Conservation (phyloP, 2,888 invertebrate genomes). For the Thelaira solivaga region DNA sequence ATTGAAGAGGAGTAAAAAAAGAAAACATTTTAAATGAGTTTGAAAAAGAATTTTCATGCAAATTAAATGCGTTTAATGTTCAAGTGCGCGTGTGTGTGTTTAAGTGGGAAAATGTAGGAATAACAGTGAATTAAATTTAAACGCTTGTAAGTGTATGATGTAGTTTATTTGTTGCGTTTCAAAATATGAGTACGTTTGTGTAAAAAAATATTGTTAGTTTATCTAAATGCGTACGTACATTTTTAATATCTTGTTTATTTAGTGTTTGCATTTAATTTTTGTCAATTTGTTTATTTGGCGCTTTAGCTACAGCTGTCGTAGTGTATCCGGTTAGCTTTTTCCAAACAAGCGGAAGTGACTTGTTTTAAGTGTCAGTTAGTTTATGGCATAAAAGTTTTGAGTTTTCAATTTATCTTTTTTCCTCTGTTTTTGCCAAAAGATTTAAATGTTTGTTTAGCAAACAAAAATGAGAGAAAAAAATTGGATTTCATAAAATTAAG, state of each 20-base stretch:
- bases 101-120: not conserved
- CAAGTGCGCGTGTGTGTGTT: not conserved
- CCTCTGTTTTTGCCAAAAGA: not conserved
- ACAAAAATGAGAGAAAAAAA: too few species aligned
- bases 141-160: not conserved
- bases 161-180: not conserved
- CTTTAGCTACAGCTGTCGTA: conserved; percentile 49
- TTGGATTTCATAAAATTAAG: not conserved
- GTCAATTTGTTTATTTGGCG: not conserved
- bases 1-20: not conserved
- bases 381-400: conserved; percentile 36
- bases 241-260: conserved; percentile 49
- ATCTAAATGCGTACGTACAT: not conserved
- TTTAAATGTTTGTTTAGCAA: not conserved
- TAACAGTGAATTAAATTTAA: not conserved
- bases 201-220: not conserved
- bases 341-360: conserved; percentile 59
- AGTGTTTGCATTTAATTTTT: conserved; percentile 27
- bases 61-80: conserved; percentile 17
- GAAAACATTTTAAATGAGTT: conserved; percentile 24
- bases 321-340: conserved; percentile 49
- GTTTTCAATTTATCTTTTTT: not conserved
- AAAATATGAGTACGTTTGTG: not conserved
- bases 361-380: conserved; percentile 59
- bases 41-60: conserved; percentile 28